Evolutionary conservation across 2,113 vertebrate genomes (phyloP).

Genomic region (Progne subis): DNA sequence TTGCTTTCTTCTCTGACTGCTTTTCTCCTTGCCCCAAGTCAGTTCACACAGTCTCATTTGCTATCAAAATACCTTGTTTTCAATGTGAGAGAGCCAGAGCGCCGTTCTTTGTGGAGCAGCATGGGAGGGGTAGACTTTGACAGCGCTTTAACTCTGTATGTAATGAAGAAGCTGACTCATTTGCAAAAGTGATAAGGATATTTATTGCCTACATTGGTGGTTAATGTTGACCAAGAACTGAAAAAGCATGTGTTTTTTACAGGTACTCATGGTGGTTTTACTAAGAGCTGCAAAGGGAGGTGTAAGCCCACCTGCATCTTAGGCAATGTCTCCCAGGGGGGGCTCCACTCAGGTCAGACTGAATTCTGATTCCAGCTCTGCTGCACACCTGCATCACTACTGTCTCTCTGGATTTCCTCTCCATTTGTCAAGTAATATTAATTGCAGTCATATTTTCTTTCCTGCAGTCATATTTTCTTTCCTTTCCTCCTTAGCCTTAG

Average conservation of each 20-base stretch:
- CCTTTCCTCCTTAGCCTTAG: neutral
- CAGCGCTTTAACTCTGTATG: neutral
- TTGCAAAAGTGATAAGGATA: neutral
- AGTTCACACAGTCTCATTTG: neutral
- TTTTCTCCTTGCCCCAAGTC: neutral
- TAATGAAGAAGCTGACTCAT: neutral
- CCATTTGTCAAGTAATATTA: neutral
- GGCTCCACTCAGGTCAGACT: neutral
- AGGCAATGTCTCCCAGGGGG: neutral
- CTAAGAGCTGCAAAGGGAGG: neutral
- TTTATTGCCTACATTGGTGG: neutral
- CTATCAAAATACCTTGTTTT: neutral
- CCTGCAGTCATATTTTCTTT: neutral
- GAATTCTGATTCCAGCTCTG: neutral
- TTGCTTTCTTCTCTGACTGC: neutral
- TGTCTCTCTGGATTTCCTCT: neutral
- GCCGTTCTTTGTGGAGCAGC: neutral
- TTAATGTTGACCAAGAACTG: neutral
- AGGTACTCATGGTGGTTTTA: neutral
- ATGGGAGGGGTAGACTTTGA: neutral
- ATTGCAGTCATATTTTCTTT: neutral
- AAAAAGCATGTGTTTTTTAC: neutral
- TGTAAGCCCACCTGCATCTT: neutral
- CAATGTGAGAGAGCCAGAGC: neutral
- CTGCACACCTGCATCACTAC: neutral